These are phyloP conservation scores for Drosophila subsilvestris DNA, from an alignment of 2,888 invertebrate genomes.

Conservation along the genomic window DNA sequence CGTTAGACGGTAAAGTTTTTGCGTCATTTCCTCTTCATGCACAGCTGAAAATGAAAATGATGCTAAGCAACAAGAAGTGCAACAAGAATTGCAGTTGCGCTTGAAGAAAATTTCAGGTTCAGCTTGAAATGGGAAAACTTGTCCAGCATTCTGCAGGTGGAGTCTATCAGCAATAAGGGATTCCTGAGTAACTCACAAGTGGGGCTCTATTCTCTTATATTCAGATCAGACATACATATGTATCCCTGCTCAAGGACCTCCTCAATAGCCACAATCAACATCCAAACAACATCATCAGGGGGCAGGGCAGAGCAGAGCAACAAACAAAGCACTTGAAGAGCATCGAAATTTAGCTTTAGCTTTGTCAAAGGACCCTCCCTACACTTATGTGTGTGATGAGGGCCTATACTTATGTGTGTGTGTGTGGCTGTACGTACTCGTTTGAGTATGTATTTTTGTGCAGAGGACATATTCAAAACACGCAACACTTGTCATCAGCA, in stretches of 20 bases:
- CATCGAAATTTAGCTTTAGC: constrained; percentile 38
- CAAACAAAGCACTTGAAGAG: constrained; percentile 44
- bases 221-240: constrained; percentile 37
- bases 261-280: constrained; percentile 39
- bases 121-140: constrained; percentile 31
- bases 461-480: constrained; percentile 72
- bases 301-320: neutral
- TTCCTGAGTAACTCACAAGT: constrained; percentile 10
- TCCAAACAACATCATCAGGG: constrained; percentile 9
- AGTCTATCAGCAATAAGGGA: constrained; percentile 37
- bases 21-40: neutral
- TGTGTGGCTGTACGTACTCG: constrained; percentile 11
- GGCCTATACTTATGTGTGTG: constrained; percentile 20
- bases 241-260: constrained; percentile 22
- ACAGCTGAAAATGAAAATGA: constrained; percentile 35
- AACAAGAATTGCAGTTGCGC: constrained; percentile 19
- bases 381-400: constrained; percentile 32
- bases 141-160: constrained; percentile 27
- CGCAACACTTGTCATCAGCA: constrained; percentile 80
- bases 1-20: constrained; percentile 32
- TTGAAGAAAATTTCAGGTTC: constrained; percentile 37
- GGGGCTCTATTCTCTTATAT: neutral
- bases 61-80: constrained; percentile 28
- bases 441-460: constrained; percentile 31
- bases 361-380: constrained; percentile 35